Evolutionary conservation across 2,888 invertebrate species (phyloP), one percentile per base, ranked within the genome.

Genomic region (Dermolepida albohirtum): DNA sequence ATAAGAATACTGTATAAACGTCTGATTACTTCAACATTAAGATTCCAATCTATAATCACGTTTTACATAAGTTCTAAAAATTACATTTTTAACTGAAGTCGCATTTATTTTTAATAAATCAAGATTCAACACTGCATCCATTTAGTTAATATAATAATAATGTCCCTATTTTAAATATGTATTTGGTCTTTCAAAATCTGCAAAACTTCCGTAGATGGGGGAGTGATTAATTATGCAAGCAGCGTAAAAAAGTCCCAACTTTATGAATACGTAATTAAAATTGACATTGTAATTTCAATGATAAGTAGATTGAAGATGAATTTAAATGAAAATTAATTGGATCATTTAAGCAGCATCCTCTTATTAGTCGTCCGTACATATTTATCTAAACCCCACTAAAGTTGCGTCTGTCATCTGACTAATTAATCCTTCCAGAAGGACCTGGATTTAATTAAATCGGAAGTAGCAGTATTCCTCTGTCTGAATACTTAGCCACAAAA

Each of bases 341-440:
- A 75, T 77, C 76, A 78, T 79, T 79, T 76, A 76, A 76, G 75
- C 75, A 75, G 75, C 78, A 78, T 80, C 79, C 79, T 78, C 79
- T 78, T 78, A 78, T 77, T 78, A 78, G 75, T 75, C 74, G 74
- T 75, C 72, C 76, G 77, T 76, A 77, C 76, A 78, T 78, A 79
- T 79, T 78, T 79, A 78, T 79, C 75, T 74, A 76, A 74, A 75
- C 76, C 77, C 74, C 72, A 68, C 69, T 70, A 75, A 75, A 77
- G 78, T 78, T 76, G 77, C 78, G 76, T 77, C 80, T 78, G 78
- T 78, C 79, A 78, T 78, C 78, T 75, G 76, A 78, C 78, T 80
- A 80, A 80, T 80, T 80, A 80, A 80, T 79, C 79, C 79, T 78
- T 77, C 76, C 76, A 77, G 78, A 77, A 79, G 78, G 78, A 79